Conservation (phyloP, 2,113 vertebrate species). For the Deroptyus accipitrinus region DNA sequence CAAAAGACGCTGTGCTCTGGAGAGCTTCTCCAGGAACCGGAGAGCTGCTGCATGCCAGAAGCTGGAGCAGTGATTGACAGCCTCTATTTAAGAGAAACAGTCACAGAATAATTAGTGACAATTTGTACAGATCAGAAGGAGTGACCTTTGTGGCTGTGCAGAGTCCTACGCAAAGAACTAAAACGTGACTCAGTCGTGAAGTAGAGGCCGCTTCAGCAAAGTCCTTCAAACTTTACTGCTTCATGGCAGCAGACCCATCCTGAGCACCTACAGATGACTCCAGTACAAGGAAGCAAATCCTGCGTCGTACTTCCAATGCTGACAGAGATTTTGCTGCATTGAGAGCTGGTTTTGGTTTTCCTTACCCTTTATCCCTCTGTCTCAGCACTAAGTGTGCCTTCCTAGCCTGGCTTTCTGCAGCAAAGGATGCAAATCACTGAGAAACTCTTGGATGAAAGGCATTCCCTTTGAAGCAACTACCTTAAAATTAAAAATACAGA, state of each 20-base stretch:
- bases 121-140: neutral
- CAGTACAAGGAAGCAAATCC: neutral
- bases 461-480: neutral
- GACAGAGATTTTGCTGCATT: neutral
- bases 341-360: rapidly evolving
- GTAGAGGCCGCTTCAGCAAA: neutral
- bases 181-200: neutral
- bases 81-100: neutral
- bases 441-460: neutral
- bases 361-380: neutral
- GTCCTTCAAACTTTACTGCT: neutral
- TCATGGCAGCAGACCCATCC: neutral
- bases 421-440: too few species aligned
- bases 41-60: neutral
- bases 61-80: neutral
- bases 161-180: rapidly evolving
- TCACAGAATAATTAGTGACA: neutral
- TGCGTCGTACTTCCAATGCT: rapidly evolving
- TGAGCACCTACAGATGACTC: neutral
- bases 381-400: neutral
- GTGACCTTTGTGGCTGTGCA: neutral
- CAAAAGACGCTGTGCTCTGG: conserved; percentile 7
- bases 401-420: neutral
- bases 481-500: neutral
- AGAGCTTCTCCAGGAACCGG: neutral